A percentile compares a stretch with the other conserved stretches of the same genome.
Evolutionary conservation across 2,113 vertebrate species (phyloP).

Genomic region (Tympanuchus pallidicinctus): DNA sequence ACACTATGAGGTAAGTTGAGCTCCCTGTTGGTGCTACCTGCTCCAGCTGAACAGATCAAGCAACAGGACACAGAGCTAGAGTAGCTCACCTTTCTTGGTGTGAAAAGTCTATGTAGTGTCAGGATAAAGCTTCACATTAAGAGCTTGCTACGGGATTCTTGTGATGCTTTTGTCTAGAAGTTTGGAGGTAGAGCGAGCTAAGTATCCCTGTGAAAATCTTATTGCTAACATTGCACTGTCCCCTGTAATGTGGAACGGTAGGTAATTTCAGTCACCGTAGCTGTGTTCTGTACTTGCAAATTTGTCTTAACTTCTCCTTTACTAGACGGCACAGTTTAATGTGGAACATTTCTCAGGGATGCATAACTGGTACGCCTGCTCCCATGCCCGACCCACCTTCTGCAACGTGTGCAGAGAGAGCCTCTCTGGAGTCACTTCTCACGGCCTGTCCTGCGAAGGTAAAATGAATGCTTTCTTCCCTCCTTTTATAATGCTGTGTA

Average conservation of each 20-base stretch:
- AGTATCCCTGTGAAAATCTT: neutral
- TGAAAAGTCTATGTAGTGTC: neutral
- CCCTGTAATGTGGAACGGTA: neutral
- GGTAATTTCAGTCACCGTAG: conserved; percentile 16
- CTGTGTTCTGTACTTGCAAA: conserved; percentile 78
- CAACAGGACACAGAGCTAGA: conserved; percentile 23
- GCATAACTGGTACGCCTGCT: conserved; percentile 99
- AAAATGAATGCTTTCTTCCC: neutral
- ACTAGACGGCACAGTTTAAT: conserved; percentile 98
- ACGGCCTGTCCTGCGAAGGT: conserved; percentile 99
- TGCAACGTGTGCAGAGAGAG: conserved; percentile 98
- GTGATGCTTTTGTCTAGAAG: neutral
- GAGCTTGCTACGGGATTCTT: neutral
- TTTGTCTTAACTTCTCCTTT: conserved; percentile 85
- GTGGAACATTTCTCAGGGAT: conserved; percentile 99
- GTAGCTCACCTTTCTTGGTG: neutral
- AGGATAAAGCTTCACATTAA: neutral
- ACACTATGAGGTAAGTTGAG: conserved; percentile 92
- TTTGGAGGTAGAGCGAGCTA: conserved; percentile 12
- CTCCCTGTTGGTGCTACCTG: neutral
- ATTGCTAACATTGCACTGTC: neutral
- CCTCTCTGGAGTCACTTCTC: conserved; percentile 97
- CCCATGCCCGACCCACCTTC: conserved; percentile 97
- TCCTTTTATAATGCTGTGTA: fast-evolving
- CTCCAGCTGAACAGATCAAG: neutral